Evolutionary conservation across 2,888 invertebrate genomes (phyloP), one percentile per base, ranked within the genome.

Genomic region (Ashinkailepas kermadecensis): DNA sequence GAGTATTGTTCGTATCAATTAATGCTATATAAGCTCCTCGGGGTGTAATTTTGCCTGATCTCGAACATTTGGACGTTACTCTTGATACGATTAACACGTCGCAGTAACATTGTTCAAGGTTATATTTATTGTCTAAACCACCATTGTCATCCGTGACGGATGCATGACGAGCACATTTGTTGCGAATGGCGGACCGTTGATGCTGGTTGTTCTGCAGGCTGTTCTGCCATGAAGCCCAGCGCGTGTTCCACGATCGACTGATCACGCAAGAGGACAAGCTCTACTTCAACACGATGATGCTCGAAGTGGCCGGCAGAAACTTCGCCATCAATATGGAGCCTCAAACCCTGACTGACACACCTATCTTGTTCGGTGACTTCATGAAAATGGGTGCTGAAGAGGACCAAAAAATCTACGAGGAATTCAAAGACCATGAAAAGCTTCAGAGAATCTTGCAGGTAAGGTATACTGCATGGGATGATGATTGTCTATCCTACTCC

Each of bases 171-270:
- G 39, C 39, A 39, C 39, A 39, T 39, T 39, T 39, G 39, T 39
- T 39, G 39, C 39, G 39, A 39, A 39, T 39, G 39, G 39, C 39
- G 39, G 39, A 39, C 39, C 39, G 39, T 4, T 39, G 39, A 39
- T 4, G 39, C 39, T 39, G 39, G 39, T 39, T 39, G 4, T 39
- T 97, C 82, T 93, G 88, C 91, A 70, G 92, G 85, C 89, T 98
- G 81, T 98, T 97, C 97, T 90, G 95, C 8, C 97, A 97, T 87
- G 97, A 97, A 90, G 92, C 93, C 9, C 95, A 94, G 87, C 90
- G 98, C 70, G 97, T 97, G 0, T 98, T 96, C 88, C 94, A 95
- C 86, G 98, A 98, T 87, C 91, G 97, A 82, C 87, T 90, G 21
- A 87, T 89, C 78, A 89, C 89, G 83, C 87, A 88, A 79, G 83